Evolutionary conservation across 2,113 vertebrate species (phyloP), one percentile per base, ranked within the genome.

Genomic region (Tupaia chinensis): DNA sequence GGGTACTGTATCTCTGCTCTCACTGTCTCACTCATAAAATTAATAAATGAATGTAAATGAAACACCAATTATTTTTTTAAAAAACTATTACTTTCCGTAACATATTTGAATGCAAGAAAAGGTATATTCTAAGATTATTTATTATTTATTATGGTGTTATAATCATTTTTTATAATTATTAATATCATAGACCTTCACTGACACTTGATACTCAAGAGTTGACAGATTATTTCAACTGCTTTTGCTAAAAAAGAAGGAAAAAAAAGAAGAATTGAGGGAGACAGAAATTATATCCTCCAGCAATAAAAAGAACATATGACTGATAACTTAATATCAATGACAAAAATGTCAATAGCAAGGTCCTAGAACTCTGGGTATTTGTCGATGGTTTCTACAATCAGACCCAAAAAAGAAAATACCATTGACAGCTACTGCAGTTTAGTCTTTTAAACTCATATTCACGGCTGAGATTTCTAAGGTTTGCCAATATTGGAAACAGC

Each of bases 241-340:
- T 97, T 92, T 95, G 84, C 61, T 95, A 87, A 89, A 97, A 95
- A 94, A 96, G 95, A 95, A 94, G 96, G 95, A 95, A 96, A 91
- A 93, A 93, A 95, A 88, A 93, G 92, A 97, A 80, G 17, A 9
- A n/a, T 66, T 95, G 86, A 91, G 74, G 90, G 91, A 94, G 87
- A 96, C 87, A 93, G 94, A 92, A 96, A 97, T 68, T 88, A 90
- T 85, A 95, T 70, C 93, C 58, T 95, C 96, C 79, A 89, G 61
- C 32, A 96, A 90, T 63, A 97, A 97, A 84, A 93, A 79, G 60
- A 56, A 76, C 17, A 29, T 23, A 63, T 87, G 95, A 56, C 23
- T 19, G 76, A 96, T 85, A 93, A 72, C 70, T 86, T 88, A 53
- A 86, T 88, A 96, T 94, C 97, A 98, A 96, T 77, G 13, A 87